Conservation (phyloP, 2,113 vertebrate species). For the Hyla sarda region DNA sequence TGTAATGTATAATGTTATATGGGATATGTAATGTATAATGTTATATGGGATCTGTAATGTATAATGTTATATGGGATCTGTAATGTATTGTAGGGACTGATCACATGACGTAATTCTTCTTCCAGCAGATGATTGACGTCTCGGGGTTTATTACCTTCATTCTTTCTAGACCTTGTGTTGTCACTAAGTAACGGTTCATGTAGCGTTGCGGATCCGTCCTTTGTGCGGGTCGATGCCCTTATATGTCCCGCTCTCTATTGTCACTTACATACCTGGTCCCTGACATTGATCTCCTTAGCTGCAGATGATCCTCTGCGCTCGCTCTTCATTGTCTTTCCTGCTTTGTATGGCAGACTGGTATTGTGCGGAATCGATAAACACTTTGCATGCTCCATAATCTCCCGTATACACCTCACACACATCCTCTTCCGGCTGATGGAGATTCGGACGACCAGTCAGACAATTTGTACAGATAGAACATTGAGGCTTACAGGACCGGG, state of each 20-base stretch:
- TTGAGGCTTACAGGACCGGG: too few species aligned
- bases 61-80: too few species aligned
- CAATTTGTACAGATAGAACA: too few species aligned
- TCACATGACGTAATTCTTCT: not conserved
- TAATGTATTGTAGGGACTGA: not conserved
- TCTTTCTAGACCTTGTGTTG: not conserved
- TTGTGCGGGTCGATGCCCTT: not conserved
- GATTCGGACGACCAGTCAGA: too few species aligned
- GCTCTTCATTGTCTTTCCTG: not conserved
- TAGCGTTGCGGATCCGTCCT: not conserved
- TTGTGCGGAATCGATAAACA: constrained; percentile 22
- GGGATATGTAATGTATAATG: too few species aligned
- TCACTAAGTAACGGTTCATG: not conserved
- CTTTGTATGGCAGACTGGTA: constrained; percentile 11
- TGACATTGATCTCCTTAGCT: not conserved
- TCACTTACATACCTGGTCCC: not conserved
- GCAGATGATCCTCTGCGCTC: not conserved
- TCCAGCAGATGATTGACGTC: not conserved
- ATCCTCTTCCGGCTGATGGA: not conserved
- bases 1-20: too few species aligned
- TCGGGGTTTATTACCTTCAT: not conserved
- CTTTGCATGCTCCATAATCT: constrained; percentile 23
- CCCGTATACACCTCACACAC: not conserved
- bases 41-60: too few species aligned
- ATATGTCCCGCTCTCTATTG: not conserved